These are phyloP conservation scores for Camponotus vicinus DNA, from an alignment of 1,140 invertebrate genomes.

Conservation along the genomic window DNA sequence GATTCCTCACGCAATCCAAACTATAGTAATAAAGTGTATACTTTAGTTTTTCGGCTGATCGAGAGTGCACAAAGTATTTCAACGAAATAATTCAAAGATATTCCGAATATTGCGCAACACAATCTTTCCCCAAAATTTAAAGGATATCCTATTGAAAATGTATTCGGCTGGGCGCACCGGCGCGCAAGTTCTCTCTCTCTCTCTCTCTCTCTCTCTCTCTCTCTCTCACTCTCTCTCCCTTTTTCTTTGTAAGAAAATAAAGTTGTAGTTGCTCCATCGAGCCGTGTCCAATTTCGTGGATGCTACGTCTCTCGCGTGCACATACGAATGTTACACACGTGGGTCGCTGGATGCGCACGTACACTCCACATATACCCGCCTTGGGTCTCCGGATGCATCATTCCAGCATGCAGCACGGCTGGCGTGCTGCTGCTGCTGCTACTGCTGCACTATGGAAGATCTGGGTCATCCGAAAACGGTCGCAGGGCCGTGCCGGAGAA, in stretches of 20 bases:
- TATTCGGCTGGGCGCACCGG: neutral
- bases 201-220: too few species aligned
- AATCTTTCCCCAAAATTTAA: neutral
- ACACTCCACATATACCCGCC: conserved; percentile 11
- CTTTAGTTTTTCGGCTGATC: neutral
- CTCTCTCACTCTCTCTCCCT: too few species aligned
- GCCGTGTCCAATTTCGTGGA: conserved; percentile 42
- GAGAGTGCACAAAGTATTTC: neutral
- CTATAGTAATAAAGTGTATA: conserved; percentile 8
- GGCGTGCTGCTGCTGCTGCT: conserved; percentile 5
- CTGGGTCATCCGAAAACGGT: conserved; percentile 67
- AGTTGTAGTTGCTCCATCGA: conserved; percentile 1
- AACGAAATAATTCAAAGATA: conserved; percentile 43
- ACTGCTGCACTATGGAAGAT: conserved; percentile 54
- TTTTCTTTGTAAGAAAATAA: conserved; percentile 27
- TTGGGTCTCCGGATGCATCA: conserved; percentile 49
- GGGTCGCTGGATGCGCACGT: conserved; percentile 4
- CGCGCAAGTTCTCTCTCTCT: too few species aligned
- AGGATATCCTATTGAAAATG: neutral
- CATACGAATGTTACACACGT: conserved; percentile 5
- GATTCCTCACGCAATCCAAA: neutral
- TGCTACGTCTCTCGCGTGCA: conserved; percentile 17
- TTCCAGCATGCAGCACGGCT: conserved; percentile 51
- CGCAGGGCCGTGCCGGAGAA: conserved; percentile 33
- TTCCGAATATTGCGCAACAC: neutral